Conservation (phyloP, 2,797 vertebrate species). For the Furcifer pardalis region DNA sequence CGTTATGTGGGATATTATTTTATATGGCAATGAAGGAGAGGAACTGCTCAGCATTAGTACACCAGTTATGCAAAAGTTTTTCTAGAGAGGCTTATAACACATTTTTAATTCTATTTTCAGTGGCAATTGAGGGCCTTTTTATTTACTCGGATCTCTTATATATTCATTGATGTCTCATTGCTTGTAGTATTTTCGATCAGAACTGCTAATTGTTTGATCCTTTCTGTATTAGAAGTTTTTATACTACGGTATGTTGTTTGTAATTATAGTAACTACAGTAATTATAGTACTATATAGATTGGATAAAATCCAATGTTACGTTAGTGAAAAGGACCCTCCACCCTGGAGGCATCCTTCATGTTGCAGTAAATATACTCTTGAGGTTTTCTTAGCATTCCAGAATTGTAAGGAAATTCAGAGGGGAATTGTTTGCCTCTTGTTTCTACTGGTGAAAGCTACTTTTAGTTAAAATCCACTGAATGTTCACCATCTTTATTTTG, state of each 20-base stretch:
- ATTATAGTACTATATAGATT: not conserved
- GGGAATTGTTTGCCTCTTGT: not conserved
- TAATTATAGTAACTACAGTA: not conserved
- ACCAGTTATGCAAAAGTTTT: not conserved
- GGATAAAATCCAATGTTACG: not conserved
- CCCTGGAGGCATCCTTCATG: too few species aligned
- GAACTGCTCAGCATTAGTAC: not conserved
- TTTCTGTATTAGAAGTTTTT: not conserved
- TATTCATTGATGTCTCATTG: not conserved
- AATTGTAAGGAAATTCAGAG: not conserved
- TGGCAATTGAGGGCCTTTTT: not conserved
- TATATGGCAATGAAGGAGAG: not conserved
- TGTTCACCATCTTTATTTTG: conserved; percentile 28
- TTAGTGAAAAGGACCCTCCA: not conserved
- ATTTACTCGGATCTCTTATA: not conserved
- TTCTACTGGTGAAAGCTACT: not conserved
- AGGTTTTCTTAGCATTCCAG: not conserved
- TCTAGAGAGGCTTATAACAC: not conserved
- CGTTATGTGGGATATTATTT: too few species aligned
- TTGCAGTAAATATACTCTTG: too few species aligned
- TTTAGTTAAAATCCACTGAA: not conserved
- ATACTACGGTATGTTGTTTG: not conserved
- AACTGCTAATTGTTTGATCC: not conserved
- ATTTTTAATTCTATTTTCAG: not conserved
- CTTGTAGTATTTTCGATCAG: not conserved